Evolutionary conservation across 2,888 invertebrate species (phyloP).

Genomic region (Drosophila nigricruria): DNA sequence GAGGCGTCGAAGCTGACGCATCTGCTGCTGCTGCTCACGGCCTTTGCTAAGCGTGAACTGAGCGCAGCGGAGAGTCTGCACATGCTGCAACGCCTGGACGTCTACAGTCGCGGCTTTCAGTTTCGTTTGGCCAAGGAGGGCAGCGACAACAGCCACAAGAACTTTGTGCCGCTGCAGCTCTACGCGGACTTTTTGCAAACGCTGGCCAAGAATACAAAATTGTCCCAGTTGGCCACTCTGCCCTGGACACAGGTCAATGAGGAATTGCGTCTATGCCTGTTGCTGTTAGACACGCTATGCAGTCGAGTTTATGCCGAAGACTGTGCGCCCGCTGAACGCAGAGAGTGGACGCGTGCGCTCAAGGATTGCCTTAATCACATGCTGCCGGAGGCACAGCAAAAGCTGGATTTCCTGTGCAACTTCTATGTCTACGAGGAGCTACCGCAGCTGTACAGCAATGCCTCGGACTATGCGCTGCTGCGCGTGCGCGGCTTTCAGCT

Average conservation of each 20-base stretch:
- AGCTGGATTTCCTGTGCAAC: conserved; percentile 87
- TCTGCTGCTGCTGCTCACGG: conserved; percentile 74
- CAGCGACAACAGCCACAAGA: conserved; percentile 84
- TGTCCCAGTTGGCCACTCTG: conserved; percentile 62
- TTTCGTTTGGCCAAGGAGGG: conserved; percentile 40
- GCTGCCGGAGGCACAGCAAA: conserved; percentile 85
- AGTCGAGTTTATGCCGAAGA: conserved; percentile 31
- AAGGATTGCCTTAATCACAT: conserved; percentile 86
- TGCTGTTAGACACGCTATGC: conserved; percentile 68
- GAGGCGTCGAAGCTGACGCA: conserved; percentile 72
- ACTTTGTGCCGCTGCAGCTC: conserved; percentile 87
- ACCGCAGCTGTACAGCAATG: conserved; percentile 35
- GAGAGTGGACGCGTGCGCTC: conserved; percentile 72
- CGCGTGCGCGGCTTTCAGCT: conserved; percentile 86
- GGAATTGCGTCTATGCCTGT: conserved; percentile 61
- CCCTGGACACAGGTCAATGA: conserved; percentile 70
- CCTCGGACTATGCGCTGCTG: conserved; percentile 85
- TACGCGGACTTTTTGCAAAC: conserved; percentile 87
- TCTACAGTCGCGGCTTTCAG: conserved; percentile 56
- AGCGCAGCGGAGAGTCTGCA: conserved; percentile 55
- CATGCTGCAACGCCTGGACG: conserved; percentile 62
- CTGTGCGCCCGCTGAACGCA: conserved; percentile 47
- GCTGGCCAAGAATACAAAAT: conserved; percentile 86
- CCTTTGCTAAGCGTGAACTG: conserved; percentile 66
- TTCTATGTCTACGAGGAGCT: conserved; percentile 85